Base-by-base conservation (phyloP, 2,888 invertebrate genomes). In the Nasonovia ribisnigri region DNA sequence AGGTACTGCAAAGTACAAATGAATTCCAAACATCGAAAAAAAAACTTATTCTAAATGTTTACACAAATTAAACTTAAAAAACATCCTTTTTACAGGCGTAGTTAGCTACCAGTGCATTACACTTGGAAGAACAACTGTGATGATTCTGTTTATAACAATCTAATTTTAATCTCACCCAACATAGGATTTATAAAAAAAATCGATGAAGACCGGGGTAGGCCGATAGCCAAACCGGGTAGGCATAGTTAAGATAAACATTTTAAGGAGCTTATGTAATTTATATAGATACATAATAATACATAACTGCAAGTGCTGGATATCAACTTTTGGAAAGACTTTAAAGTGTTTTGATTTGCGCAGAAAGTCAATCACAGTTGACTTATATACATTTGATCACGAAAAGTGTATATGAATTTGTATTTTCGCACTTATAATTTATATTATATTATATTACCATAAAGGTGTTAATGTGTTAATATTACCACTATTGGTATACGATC, bases 81-180 rank as follows among this genome's bases (percentile, higher is more conserved):
- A 20, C 36, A 20, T 77, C 20, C 36, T 77, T 60, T 60, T 60
- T 60, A 13, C 20, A 36, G 20, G 77, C 20, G 36, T 77, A 77
- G 36, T 36, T 77, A 77, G n/a, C n/a, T 20, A 77, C 77, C 77
- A 77, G 36, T 77, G 36, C 36, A 77, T 42, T 42, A 42, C 26
- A 29, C 6, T 13, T 42, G 36, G 36, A 77, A 36, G 77, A 77
- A 77, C 36, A 77, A 77, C 77, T 77, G 77, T 36, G 77, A 77
- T 36, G 77, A 36, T 77, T 77, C 77, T 77, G 36, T 77, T 77
- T 77, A 77, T 36, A 77, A 77, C 77, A 77, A 77, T 77, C 77
- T 77, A 77, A 77, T 77, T 77, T 77, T 77, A 77, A 77, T 77
- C 36, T 36, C 20, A 77, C 36, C 36, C 36, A 20, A 36, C 36